Conservation (phyloP, 37 sponge, comb jelly and placozoan genomes). For the Geodia barretti region DNA sequence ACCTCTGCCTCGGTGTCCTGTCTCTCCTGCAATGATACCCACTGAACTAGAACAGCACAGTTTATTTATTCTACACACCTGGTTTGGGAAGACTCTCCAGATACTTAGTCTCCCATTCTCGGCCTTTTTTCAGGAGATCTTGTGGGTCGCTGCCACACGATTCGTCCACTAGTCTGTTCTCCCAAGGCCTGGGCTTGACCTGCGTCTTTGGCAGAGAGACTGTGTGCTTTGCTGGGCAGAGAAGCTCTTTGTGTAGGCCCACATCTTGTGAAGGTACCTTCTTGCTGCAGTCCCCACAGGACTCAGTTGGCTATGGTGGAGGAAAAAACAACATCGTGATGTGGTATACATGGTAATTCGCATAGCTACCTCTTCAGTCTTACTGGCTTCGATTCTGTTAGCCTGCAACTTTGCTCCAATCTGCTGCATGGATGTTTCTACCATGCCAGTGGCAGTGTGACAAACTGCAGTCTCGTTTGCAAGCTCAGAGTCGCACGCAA, state of each 20-base stretch:
- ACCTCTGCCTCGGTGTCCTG: constrained; percentile 4
- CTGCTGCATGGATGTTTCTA: constrained; percentile 27
- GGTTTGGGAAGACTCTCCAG: constrained; percentile 43
- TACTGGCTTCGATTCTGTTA: neutral
- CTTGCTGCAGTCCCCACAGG: constrained; percentile 78
- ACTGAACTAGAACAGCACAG: neutral
- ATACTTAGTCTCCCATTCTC: constrained; percentile 53
- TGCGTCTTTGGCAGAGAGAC: constrained; percentile 29
- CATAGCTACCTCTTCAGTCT: constrained; percentile 39
- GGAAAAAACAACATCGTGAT: neutral
- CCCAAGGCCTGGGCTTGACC: constrained; percentile 64
- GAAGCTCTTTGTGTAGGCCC: constrained; percentile 49
- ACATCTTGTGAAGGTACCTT: constrained; percentile 56
- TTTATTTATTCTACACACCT: constrained; percentile 4
- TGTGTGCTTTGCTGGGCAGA: constrained; percentile 66
- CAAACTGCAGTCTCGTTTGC: constrained; percentile 30
- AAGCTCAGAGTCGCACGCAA: constrained; percentile 43
- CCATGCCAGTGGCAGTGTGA: constrained; percentile 18
- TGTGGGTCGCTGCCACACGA: constrained; percentile 41
- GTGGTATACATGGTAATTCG: neutral
- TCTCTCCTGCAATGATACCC: constrained; percentile 15
- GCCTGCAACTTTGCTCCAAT: constrained; percentile 41
- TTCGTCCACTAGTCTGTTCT: constrained; percentile 55
- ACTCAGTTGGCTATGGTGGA: constrained; percentile 31
- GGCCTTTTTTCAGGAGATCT: constrained; percentile 57